A percentile compares a stretch with the other conserved stretches of the same genome.
phyloP scores from a whole-genome alignment of 2,113 vertebrate species.

The Otis tarda region DNA sequence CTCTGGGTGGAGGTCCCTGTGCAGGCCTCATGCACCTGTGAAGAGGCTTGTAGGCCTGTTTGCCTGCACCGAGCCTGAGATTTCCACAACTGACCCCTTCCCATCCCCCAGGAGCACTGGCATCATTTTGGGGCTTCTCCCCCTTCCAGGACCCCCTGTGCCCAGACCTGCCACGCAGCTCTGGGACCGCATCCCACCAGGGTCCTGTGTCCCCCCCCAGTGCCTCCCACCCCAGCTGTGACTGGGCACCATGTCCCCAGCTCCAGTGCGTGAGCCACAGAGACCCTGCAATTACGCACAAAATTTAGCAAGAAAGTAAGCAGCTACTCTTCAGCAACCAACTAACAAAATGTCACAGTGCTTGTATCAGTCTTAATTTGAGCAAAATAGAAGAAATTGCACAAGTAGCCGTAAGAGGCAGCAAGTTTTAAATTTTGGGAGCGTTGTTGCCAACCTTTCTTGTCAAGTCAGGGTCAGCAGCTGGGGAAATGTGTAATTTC shows the following conservation, averaged over 20 bases:
- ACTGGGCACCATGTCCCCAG: fast-evolving
- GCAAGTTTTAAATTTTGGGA: not conserved
- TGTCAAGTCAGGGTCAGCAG: not conserved
- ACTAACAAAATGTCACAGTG: not conserved
- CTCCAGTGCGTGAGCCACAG: not conserved
- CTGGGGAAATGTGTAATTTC: not conserved
- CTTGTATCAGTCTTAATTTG: not conserved
- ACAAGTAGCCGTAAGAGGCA: not conserved
- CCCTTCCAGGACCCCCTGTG: not conserved
- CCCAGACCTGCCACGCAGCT: not conserved
- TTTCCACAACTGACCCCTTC: not conserved
- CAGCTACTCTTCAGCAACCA: not conserved
- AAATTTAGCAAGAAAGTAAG: not conserved
- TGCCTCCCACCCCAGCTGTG: not conserved
- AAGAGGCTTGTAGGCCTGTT: not conserved
- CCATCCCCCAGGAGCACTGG: not conserved
- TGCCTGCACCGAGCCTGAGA: not conserved
- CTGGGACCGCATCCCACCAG: not conserved
- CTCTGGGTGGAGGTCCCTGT: not conserved
- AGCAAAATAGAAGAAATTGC: not conserved
- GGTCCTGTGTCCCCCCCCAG: not conserved
- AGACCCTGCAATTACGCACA: not conserved
- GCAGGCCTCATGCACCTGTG: fast-evolving
- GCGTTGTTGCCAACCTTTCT: not conserved
- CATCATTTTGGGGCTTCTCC: fast-evolving